Evolutionary conservation across 2,888 invertebrate species (phyloP).

Genomic region (Phania funesta): DNA sequence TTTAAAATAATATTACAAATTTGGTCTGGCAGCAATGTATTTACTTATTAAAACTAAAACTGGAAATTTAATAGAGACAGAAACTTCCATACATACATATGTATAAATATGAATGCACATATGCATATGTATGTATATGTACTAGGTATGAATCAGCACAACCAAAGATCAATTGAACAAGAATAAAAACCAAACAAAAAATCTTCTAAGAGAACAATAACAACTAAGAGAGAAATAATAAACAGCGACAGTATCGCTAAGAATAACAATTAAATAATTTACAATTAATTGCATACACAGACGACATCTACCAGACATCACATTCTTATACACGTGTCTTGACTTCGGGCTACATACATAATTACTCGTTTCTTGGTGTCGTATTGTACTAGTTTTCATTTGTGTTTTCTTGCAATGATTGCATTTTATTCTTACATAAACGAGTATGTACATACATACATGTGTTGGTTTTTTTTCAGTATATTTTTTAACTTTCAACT

Average conservation of each 20-base stretch:
- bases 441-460: background rate
- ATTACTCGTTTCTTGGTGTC: background rate
- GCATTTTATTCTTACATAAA: background rate
- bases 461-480: background rate
- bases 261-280: slow-evolving; percentile 17
- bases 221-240: background rate
- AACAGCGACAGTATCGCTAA: background rate
- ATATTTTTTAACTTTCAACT: no score
- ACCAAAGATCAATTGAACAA: background rate
- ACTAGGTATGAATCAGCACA: background rate
- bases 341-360: background rate
- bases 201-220: background rate
- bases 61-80: no score
- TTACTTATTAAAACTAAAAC: no score
- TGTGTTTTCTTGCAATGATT: background rate
- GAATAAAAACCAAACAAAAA: background rate
- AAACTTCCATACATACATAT: no score
- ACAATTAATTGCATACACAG: slow-evolving; percentile 4
- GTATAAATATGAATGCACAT: background rate
- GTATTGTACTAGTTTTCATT: background rate
- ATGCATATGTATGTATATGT: background rate
- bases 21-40: no score
- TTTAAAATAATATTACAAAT: no score
- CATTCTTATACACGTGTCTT: slow-evolving; percentile 33
- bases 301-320: slow-evolving; percentile 28